Base-by-base conservation (phyloP, 53 echinoderm and acorn worm species). In the Hippasteria phrygiana region DNA sequence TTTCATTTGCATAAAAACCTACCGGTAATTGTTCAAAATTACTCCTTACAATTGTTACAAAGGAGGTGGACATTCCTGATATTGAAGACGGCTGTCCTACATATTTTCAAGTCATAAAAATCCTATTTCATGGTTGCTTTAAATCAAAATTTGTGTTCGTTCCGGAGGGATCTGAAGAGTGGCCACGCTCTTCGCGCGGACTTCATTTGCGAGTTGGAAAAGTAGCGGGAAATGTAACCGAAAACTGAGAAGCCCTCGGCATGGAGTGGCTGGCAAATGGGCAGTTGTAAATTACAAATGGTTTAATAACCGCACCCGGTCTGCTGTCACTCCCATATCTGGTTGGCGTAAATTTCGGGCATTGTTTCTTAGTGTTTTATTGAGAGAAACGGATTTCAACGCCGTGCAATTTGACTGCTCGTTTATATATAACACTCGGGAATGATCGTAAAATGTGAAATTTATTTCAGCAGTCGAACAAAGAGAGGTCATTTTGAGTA, bases 231-330 rank as follows among this genome's bases (percentile, higher is more conserved):
- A 28, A 36, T 48, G 85, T 85, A 85, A 85, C 71, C 51, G 35
- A 53, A 84, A 41, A 84, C 59, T 3, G 36, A 16, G 27, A 14
- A 40, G 34, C 4, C 43, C 27, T 33, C 4, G 6, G 31, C 31
- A 32, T 66, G 36, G 63, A 83, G 43, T 65, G 83, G 64, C 20
- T 22, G 26, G 22, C 43, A 26, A 70, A 71, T 27, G 70, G 43
- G 36, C 36, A 46, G 70, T 70, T 70, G 71, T 85, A 71, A 85
- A 85, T 85, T 85, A 85, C 71, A 33, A 69, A n/a, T 36, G 51
- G 71, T 85, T 85, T 85, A 71, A 85, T 85, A 85, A 85, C 70
- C 35, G 50, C 71, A n/a, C n/a, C n/a, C n/a, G 53, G 37, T 37
- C 46, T 69, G n/a, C n/a, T n/a, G 51, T 43, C 83, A 43, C 3